phyloP scores from a whole-genome alignment of 2,888 invertebrate species.

The Stomorhina lunata region DNA sequence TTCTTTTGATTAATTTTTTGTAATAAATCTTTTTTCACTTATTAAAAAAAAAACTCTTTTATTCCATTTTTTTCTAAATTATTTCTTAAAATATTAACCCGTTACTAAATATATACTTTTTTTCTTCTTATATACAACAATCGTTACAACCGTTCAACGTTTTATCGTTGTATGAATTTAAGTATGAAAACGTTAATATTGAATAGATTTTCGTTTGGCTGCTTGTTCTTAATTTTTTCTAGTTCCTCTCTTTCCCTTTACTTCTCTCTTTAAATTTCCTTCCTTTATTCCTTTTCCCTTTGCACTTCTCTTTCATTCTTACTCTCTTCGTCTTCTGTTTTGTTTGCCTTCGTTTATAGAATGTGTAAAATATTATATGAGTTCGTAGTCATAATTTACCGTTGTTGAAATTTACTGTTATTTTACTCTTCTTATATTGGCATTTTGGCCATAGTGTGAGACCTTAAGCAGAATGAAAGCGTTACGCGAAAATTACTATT shows the following conservation, averaged over 20 bases:
- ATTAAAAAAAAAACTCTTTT: background rate
- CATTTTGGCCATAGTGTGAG: background rate
- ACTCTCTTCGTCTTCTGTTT: background rate
- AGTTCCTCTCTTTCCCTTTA: background rate
- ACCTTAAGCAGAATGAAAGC: constrained; percentile 10
- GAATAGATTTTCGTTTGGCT: constrained; percentile 21
- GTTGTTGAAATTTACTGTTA: background rate
- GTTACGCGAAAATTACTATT: no score
- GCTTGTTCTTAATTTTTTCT: background rate
- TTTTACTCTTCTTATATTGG: constrained; percentile 17
- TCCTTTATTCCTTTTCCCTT: background rate
- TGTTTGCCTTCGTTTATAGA: background rate
- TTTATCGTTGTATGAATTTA: constrained; percentile 58
- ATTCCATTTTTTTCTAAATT: constrained; percentile 3
- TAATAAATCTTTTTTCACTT: no score
- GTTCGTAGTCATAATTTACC: constrained; percentile 13
- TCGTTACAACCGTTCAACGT: constrained; percentile 59
- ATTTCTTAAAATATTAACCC: no score
- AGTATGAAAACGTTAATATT: constrained; percentile 46
- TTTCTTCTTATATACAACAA: constrained; percentile 54
- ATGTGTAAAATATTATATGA: background rate
- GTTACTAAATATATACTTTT: no score
- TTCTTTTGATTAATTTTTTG: no score
- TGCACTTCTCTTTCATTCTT: background rate
- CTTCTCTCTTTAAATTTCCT: background rate